Evolutionary conservation across 2,888 invertebrate genomes (phyloP).

Genomic region (Dicyrtoma fusca): DNA sequence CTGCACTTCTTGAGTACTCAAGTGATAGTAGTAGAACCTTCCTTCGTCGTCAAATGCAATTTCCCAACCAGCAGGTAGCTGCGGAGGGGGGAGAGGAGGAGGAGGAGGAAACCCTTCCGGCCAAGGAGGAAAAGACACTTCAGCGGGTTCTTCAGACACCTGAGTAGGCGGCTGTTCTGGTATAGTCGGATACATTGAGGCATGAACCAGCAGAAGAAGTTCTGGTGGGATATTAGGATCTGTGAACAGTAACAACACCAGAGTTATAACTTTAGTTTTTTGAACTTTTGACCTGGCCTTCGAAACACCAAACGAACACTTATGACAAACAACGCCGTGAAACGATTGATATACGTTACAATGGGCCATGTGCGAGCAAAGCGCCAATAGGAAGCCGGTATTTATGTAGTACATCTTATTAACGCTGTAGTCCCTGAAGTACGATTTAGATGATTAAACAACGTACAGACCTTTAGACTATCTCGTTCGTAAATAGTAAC

Average conservation of each 20-base stretch:
- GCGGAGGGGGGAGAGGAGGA: slow-evolving; percentile 59
- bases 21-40: slow-evolving; percentile 88
- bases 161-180: slow-evolving; percentile 11
- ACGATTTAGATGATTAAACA: too few relatives aligned
- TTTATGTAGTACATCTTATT: too few relatives aligned
- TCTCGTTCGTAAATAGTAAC: too few relatives aligned
- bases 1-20: slow-evolving; percentile 74
- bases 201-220: slow-evolving; percentile 45
- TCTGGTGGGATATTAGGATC: slow-evolving; percentile 53
- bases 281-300: too few relatives aligned
- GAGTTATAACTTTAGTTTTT: too few relatives aligned
- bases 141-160: slow-evolving; percentile 37
- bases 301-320: too few relatives aligned
- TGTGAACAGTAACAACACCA: neutral
- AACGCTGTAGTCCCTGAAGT: too few relatives aligned
- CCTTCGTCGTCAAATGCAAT: slow-evolving; percentile 80
- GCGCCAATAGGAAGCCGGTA: too few relatives aligned
- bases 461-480: too few relatives aligned
- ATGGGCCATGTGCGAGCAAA: too few relatives aligned
- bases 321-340: too few relatives aligned
- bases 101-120: slow-evolving; percentile 58
- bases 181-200: slow-evolving; percentile 42
- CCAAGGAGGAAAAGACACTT: slow-evolving; percentile 55
- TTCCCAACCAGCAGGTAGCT: slow-evolving; percentile 81
- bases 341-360: too few relatives aligned